A percentile compares a stretch with the other conserved stretches of the same genome.
Evolutionary conservation across 2,888 invertebrate genomes (phyloP).

Genomic region (Archips xylosteana): DNA sequence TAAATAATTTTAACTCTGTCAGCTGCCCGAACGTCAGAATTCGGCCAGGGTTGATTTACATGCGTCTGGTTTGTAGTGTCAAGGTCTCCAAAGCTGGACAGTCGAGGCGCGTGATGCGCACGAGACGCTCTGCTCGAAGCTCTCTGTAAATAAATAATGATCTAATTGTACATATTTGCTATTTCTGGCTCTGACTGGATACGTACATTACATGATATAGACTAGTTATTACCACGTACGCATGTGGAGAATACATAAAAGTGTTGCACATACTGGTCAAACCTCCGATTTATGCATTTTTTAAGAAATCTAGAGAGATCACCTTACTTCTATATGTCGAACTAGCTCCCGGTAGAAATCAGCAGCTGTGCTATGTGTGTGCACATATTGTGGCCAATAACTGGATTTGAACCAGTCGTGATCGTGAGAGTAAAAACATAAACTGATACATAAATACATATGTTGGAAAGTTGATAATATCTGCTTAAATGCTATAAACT

Average conservation of each 20-base stretch:
- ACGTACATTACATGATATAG: conserved; percentile 42
- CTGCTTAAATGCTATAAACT: conserved; percentile 1
- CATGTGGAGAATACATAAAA: conserved; percentile 1
- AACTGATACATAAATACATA: conserved; percentile 32
- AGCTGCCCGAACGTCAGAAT: conserved; percentile 47
- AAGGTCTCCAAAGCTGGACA: conserved; percentile 70
- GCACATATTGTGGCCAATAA: conserved; percentile 48
- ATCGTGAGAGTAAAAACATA: conserved; percentile 43
- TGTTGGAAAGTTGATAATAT: conserved; percentile 37
- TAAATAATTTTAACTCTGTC: conserved; percentile 23
- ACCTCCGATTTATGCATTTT: neutral
- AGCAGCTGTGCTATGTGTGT: conserved; percentile 58
- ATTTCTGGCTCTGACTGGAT: conserved; percentile 72
- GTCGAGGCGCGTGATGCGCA: conserved; percentile 64
- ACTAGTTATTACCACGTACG: conserved; percentile 42
- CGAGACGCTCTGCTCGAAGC: conserved; percentile 64
- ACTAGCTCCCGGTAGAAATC: conserved; percentile 56
- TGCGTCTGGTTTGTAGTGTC: conserved; percentile 62
- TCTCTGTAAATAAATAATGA: conserved; percentile 83
- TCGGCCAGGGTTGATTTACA: conserved; percentile 50
- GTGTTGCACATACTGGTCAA: conserved; percentile 11
- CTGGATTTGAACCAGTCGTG: conserved; percentile 49
- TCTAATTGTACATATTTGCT: conserved; percentile 79
- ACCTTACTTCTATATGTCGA: conserved; percentile 70
- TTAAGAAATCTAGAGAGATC: conserved; percentile 49